Evolutionary conservation across 2,888 invertebrate genomes (phyloP).

Genomic region (Entomobrya proxima): DNA sequence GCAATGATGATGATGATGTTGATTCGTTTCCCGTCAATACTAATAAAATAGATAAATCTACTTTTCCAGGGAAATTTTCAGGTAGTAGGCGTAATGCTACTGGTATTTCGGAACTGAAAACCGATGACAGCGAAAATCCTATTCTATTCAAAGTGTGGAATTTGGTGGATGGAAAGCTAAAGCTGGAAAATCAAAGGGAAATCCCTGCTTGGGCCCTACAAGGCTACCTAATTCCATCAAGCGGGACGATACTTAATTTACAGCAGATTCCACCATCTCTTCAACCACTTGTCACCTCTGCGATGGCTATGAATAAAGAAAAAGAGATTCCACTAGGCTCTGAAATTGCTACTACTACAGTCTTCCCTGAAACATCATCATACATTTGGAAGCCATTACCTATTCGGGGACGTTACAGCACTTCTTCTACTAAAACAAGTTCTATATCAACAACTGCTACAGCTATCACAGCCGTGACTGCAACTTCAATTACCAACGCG

Average conservation of each 20-base stretch:
- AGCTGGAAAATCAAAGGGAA: slow-evolving; percentile 64
- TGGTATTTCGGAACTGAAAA: neutral
- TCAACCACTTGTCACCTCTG: slow-evolving; percentile 58
- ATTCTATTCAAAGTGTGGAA: slow-evolving; percentile 72
- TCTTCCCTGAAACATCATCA: no score
- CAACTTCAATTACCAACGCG: neutral
- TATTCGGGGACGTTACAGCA: neutral
- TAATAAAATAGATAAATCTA: slow-evolving; percentile 23
- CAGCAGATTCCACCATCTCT: slow-evolving; percentile 68
- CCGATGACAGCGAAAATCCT: slow-evolving; percentile 2
- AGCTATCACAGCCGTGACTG: neutral
- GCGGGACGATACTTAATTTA: slow-evolving; percentile 67
- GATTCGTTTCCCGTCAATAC: neutral
- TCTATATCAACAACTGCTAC: neutral
- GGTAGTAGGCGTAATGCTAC: neutral
- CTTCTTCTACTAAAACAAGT: neutral
- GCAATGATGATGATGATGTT: slow-evolving; percentile 12
- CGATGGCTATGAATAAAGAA: slow-evolving; percentile 56
- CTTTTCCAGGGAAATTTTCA: neutral
- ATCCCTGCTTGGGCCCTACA: slow-evolving; percentile 70
- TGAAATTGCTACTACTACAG: neutral
- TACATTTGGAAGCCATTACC: slow-evolving; percentile 44
- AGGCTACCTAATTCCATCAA: slow-evolving; percentile 58
- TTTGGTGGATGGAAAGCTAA: slow-evolving; percentile 65
- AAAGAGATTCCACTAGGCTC: no score